Conservation (phyloP, 2,113 vertebrate species). For the Cephalopholis sonnerati region DNA sequence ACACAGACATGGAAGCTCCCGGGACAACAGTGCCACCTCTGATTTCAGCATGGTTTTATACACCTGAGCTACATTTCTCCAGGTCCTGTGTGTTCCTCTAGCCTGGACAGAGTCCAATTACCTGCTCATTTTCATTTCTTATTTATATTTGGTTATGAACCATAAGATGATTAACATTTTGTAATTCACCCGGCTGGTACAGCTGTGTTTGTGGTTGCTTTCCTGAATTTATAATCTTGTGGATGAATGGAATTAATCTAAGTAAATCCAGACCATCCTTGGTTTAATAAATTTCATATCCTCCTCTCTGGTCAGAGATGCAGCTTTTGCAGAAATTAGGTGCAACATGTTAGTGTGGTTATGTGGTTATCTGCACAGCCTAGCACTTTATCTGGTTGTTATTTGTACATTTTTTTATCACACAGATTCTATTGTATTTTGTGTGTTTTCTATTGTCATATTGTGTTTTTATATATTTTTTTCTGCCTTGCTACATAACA, state of each 20-base stretch:
- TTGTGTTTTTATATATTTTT: neutral
- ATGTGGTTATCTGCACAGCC: neutral
- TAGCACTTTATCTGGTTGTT: neutral
- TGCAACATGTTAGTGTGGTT: neutral
- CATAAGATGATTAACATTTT: neutral
- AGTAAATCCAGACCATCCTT: constrained; percentile 1
- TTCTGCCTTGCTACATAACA: neutral
- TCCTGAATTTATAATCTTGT: neutral
- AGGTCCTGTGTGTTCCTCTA: neutral
- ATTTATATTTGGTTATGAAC: constrained; percentile 27
- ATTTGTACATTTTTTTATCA: neutral
- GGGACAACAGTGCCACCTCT: neutral
- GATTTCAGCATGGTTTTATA: constrained; percentile 1
- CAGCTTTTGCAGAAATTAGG: neutral
- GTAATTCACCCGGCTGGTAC: neutral
- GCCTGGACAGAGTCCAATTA: neutral
- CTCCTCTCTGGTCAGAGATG: neutral
- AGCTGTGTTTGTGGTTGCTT: constrained; percentile 17
- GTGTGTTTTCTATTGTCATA: neutral
- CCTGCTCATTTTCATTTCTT: constrained; percentile 21
- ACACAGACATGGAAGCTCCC: neutral
- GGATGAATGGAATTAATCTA: neutral
- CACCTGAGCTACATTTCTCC: neutral
- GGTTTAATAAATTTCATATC: constrained; percentile 13
- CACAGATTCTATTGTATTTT: neutral